Evolutionary conservation across 2,888 invertebrate species (phyloP).

Genomic region (Tuta absoluta): DNA sequence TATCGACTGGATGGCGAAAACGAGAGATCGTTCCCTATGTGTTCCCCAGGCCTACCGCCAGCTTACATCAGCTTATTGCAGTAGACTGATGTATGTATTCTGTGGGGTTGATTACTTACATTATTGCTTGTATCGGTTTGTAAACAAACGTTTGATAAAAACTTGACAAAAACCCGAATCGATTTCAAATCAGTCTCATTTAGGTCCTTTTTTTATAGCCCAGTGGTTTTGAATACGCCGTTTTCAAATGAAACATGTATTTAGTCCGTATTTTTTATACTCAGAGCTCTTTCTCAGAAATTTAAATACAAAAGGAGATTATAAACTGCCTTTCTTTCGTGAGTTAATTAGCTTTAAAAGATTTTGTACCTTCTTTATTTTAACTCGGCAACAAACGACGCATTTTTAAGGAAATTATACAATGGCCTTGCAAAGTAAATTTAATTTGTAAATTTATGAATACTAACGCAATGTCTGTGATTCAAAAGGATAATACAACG

Average conservation of each 20-base stretch:
- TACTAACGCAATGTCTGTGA: neutral
- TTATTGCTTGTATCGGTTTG: neutral
- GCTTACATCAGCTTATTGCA: too few relatives aligned
- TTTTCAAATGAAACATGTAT: neutral
- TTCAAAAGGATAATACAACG: neutral
- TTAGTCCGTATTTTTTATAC: neutral
- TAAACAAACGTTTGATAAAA: neutral
- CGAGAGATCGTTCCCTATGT: too few relatives aligned
- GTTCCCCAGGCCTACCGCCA: too few relatives aligned
- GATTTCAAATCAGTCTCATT: slow-evolving; percentile 1
- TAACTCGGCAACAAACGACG: neutral
- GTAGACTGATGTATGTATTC: too few relatives aligned
- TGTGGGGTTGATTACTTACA: neutral
- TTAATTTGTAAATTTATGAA: too few relatives aligned
- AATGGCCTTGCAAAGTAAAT: too few relatives aligned
- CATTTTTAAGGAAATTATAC: neutral
- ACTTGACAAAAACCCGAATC: neutral
- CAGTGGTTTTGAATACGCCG: neutral
- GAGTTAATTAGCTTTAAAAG: slow-evolving; percentile 1
- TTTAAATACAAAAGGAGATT: neutral
- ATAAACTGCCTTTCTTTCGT: neutral
- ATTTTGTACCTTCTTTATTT: neutral
- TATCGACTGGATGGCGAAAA: too few relatives aligned
- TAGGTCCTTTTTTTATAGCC: neutral
- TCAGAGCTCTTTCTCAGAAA: neutral